Percentiles rank a stretch among this genome's conserved stretches.
Evolutionary conservation across 2,888 invertebrate species (phyloP).

Genomic region (Imbricaverruca yamaguchii): DNA sequence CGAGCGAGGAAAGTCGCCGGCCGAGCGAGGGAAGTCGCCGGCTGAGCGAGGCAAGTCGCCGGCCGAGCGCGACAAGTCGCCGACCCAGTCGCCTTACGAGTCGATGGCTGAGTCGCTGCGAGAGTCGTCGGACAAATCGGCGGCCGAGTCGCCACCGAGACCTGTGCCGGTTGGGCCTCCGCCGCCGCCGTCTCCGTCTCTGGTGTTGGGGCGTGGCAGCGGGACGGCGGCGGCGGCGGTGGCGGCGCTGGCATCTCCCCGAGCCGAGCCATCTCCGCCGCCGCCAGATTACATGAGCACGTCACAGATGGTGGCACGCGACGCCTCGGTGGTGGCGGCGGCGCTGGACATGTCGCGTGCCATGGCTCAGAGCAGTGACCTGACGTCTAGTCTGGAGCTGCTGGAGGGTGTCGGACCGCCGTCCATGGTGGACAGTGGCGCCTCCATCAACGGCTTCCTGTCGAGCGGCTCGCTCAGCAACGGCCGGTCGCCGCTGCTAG

Average conservation of each 20-base stretch:
- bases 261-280: background rate
- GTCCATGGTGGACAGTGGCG: constrained; percentile 14
- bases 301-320: background rate
- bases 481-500: constrained; percentile 7
- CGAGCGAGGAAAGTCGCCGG: too few species aligned
- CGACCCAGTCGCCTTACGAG: too few species aligned
- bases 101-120: background rate
- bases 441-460: background rate
- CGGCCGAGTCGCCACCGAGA: background rate
- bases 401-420: constrained; percentile 23
- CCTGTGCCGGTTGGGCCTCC: background rate
- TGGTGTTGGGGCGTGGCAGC: too few species aligned
- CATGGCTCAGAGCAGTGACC: background rate
- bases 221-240: background rate
- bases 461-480: constrained; percentile 2
- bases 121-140: too few species aligned
- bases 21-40: too few species aligned
- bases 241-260: background rate
- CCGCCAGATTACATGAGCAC: constrained; percentile 13
- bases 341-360: background rate
- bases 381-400: background rate
- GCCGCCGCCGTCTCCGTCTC: background rate
- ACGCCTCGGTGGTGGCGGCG: constrained; percentile 19
- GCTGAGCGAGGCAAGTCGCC: too few species aligned
- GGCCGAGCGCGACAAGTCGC: too few species aligned